Percentiles rank a stretch among this genome's conserved stretches.
Evolutionary conservation across 2,888 invertebrate species (phyloP).

Genomic region (Chaitophorus viminalis): DNA sequence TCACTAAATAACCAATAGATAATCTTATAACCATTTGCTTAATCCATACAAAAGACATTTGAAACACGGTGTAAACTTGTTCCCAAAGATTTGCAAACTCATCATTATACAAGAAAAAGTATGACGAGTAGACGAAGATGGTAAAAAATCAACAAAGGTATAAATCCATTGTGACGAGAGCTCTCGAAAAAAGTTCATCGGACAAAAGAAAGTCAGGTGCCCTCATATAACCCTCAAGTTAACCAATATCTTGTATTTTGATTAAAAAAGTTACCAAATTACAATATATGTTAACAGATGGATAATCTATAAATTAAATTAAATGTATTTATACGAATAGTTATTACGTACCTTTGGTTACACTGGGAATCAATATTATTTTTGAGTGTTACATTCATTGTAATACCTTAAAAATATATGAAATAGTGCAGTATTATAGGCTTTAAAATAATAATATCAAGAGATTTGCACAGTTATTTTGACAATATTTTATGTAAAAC

Average conservation of each 20-base stretch:
- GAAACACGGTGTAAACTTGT: constrained; percentile 15
- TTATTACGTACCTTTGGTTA: no score
- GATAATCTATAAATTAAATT: neutral
- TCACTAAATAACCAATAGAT: constrained; percentile 30
- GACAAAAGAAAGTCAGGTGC: constrained; percentile 53
- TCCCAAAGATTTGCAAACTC: constrained; percentile 34
- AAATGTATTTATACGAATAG: neutral
- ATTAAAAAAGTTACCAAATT: constrained; percentile 49
- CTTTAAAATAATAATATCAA: no score
- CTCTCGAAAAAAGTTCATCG: constrained; percentile 51
- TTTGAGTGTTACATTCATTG: no score
- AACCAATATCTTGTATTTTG: constrained; percentile 17
- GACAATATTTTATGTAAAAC: no score
- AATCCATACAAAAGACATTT: constrained; percentile 28
- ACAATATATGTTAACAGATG: constrained; percentile 12
- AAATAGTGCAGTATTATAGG: no score
- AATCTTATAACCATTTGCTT: constrained; percentile 12
- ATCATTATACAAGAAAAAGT: constrained; percentile 48
- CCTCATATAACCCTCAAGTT: constrained; percentile 30
- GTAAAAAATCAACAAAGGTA: constrained; percentile 51
- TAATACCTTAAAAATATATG: no score
- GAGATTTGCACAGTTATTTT: no score
- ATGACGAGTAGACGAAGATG: constrained; percentile 35
- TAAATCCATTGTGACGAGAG: constrained; percentile 29
- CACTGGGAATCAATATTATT: no score